These are phyloP conservation scores for Fragum fragum DNA, from an alignment of 2,888 invertebrate genomes.

Conservation along the genomic window DNA sequence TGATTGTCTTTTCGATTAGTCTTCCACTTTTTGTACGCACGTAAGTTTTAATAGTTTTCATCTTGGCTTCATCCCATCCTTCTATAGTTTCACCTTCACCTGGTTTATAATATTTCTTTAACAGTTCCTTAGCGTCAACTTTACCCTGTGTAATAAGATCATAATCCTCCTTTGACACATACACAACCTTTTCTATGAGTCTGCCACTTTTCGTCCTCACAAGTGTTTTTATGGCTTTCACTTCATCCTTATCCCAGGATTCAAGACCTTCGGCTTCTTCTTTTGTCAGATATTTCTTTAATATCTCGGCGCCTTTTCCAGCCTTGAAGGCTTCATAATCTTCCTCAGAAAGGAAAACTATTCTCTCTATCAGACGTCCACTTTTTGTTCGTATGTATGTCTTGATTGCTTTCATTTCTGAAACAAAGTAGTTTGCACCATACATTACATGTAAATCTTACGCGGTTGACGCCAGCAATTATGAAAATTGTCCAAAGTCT, in stretches of 20 bases:
- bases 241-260: slow-evolving; percentile 86
- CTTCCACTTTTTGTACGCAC: slow-evolving; percentile 86
- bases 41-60: slow-evolving; percentile 85
- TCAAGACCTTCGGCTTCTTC: slow-evolving; percentile 83
- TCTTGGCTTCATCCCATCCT: slow-evolving; percentile 85
- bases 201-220: slow-evolving; percentile 86
- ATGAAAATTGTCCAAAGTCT: no score
- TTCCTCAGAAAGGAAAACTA: slow-evolving; percentile 84
- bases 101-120: slow-evolving; percentile 81
- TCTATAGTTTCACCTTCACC: slow-evolving; percentile 83
- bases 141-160: slow-evolving; percentile 84
- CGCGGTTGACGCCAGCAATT: no score
- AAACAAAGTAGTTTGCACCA: no score
- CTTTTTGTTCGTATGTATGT: slow-evolving; percentile 86
- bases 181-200: slow-evolving; percentile 83
- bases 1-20: slow-evolving; percentile 84
- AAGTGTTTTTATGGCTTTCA: slow-evolving; percentile 85
- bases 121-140: slow-evolving; percentile 78
- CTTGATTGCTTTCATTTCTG: slow-evolving; percentile 85
- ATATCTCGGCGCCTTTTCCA: slow-evolving; percentile 80
- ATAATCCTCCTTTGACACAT: slow-evolving; percentile 85
- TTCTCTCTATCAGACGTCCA: slow-evolving; percentile 83
- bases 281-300: slow-evolving; percentile 83
- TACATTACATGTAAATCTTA: no score
- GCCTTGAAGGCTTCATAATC: slow-evolving; percentile 85